A percentile compares a stretch with the other conserved stretches of the same genome.
Conservation (phyloP, 1,140 invertebrate species). For the Drosophila setifemur region DNA sequence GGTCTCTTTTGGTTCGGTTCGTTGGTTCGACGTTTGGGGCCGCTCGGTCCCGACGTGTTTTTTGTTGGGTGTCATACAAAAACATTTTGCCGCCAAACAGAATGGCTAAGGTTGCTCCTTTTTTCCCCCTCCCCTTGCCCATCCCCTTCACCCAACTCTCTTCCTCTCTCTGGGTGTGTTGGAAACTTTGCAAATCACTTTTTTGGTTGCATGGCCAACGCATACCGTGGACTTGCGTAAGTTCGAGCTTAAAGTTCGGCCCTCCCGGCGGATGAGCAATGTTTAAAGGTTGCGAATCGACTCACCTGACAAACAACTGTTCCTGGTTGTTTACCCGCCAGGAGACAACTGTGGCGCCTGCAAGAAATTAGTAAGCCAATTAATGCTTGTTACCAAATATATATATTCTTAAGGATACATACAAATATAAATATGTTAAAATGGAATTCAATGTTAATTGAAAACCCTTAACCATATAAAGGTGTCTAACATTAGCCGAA, state of each 20-base stretch:
- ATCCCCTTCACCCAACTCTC: not conserved
- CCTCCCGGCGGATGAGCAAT: constrained; percentile 57
- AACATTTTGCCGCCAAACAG: constrained; percentile 80
- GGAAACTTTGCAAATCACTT: constrained; percentile 75
- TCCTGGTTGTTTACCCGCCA: constrained; percentile 97
- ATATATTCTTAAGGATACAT: not conserved
- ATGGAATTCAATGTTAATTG: too few relatives aligned
- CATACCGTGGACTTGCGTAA: constrained; percentile 69
- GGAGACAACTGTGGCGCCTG: constrained; percentile 96
- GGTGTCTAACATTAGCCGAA: too few relatives aligned
- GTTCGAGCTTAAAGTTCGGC: constrained; percentile 60
- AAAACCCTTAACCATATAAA: too few relatives aligned
- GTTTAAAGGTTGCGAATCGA: constrained; percentile 43
- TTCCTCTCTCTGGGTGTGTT: constrained; percentile 25
- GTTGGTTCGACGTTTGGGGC: constrained; percentile 55
- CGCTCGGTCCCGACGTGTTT: constrained; percentile 57
- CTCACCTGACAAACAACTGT: constrained; percentile 96
- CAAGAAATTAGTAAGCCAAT: constrained; percentile 70
- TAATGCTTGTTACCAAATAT: not conserved
- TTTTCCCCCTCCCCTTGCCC: not conserved
- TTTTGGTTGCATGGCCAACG: constrained; percentile 75
- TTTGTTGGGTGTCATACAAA: constrained; percentile 70
- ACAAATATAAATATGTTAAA: too few relatives aligned
- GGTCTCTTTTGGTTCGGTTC: constrained; percentile 53
- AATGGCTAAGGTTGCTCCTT: constrained; percentile 64